Conservation (phyloP, 1,140 invertebrate species). For the Himalopsyche phryganea region DNA sequence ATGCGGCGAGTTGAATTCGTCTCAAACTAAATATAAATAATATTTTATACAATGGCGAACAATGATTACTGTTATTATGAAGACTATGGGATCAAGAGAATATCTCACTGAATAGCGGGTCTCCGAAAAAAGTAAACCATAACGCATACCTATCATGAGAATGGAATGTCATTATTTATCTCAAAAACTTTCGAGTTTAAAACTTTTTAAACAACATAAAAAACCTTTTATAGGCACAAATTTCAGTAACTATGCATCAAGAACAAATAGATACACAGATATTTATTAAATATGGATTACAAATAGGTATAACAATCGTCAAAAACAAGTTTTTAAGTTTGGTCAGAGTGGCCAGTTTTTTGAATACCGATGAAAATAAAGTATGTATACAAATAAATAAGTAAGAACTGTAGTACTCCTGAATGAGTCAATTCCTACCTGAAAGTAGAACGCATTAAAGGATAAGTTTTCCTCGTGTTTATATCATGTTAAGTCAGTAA, state of each 20-base stretch:
- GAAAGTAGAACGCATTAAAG: not conserved
- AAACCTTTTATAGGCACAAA: too few relatives aligned
- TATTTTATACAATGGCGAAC: slow-evolving; percentile 1
- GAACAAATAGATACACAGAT: not conserved
- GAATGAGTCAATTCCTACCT: slow-evolving; percentile 12
- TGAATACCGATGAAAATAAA: slow-evolving; percentile 8
- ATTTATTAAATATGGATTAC: not conserved
- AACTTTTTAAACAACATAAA: too few relatives aligned
- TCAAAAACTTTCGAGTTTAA: too few relatives aligned
- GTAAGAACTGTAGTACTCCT: not conserved
- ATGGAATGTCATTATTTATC: slow-evolving; percentile 13
- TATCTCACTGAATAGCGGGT: slow-evolving; percentile 9
- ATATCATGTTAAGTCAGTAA: slow-evolving; percentile 17
- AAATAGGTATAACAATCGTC: slow-evolving; percentile 1
- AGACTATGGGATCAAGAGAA: slow-evolving; percentile 12
- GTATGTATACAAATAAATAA: slow-evolving; percentile 22
- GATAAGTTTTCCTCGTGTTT: slow-evolving; percentile 10
- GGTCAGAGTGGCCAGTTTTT: slow-evolving; percentile 2
- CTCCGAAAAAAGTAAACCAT: not conserved
- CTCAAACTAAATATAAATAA: slow-evolving; percentile 6
- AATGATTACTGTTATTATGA: not conserved
- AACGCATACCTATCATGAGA: slow-evolving; percentile 10
- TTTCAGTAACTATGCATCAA: not conserved
- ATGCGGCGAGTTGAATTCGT: not conserved
- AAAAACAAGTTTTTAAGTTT: slow-evolving; percentile 23